These are phyloP conservation scores for Macquaria ambigua DNA, from an alignment of 2,113 vertebrate species.

Conservation along the genomic window DNA sequence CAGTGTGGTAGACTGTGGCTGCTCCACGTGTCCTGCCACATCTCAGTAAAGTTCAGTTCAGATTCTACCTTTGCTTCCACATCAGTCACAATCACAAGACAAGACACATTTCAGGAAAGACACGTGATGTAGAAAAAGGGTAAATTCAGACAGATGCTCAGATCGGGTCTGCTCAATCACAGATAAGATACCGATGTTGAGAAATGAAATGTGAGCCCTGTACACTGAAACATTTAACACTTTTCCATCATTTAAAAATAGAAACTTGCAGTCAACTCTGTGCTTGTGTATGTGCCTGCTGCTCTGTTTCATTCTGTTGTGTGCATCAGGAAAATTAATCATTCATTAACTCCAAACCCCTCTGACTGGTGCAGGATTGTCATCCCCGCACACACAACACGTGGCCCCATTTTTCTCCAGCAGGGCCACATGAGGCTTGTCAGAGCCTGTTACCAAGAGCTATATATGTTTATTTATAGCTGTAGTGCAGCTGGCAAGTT, in stretches of 20 bases:
- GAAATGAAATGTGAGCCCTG: neutral
- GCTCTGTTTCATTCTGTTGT: slow-evolving; percentile 31
- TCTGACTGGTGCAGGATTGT: slow-evolving; percentile 45
- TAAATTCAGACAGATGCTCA: neutral
- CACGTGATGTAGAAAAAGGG: neutral
- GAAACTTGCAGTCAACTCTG: neutral
- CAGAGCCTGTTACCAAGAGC: slow-evolving; percentile 9
- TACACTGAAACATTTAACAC: neutral
- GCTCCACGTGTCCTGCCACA: slow-evolving; percentile 4
- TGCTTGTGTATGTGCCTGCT: neutral
- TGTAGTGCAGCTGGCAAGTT: neutral
- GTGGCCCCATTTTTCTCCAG: slow-evolving; percentile 14
- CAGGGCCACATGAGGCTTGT: slow-evolving; percentile 37
- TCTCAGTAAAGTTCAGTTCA: neutral
- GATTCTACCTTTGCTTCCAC: neutral
- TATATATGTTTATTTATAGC: slow-evolving; percentile 54
- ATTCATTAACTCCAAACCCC: slow-evolving; percentile 50
- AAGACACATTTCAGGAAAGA: slow-evolving; percentile 15
- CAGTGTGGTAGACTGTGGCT: neutral
- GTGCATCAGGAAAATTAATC: slow-evolving; percentile 61
- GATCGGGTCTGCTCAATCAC: neutral
- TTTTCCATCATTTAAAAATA: slow-evolving; percentile 12
- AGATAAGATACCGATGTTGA: neutral
- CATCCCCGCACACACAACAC: neutral
- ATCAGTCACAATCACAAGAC: slow-evolving; percentile 15